Evolutionary conservation across 1,140 invertebrate species (phyloP).

Genomic region (Lucilia sericata): DNA sequence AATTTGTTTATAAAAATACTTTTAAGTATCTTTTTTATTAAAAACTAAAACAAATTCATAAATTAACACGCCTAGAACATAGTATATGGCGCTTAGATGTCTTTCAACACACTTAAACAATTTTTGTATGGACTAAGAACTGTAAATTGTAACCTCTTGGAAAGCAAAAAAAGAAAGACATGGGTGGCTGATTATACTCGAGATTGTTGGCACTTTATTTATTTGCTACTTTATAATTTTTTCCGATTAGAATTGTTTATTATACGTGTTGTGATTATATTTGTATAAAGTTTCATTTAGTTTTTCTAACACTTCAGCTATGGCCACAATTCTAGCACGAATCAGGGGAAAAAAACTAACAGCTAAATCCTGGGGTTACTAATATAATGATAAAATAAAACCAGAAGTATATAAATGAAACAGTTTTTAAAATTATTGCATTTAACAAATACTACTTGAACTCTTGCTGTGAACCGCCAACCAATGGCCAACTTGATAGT

Average conservation of each 20-base stretch:
- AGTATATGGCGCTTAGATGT: constrained; percentile 1
- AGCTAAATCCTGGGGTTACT: too few relatives aligned
- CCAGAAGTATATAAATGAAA: too few relatives aligned
- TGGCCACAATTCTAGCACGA: not conserved
- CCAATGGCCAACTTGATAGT: too few relatives aligned
- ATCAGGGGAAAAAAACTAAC: not conserved
- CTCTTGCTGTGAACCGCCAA: too few relatives aligned
- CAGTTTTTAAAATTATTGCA: too few relatives aligned
- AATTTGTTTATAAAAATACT: not conserved
- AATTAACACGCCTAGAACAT: not conserved
- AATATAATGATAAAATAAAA: too few relatives aligned
- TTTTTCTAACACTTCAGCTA: constrained; percentile 14
- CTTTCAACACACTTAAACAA: constrained; percentile 22
- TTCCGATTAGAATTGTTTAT: not conserved
- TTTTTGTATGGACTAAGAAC: not conserved
- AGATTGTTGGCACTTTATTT: not conserved
- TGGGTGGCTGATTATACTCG: constrained; percentile 16
- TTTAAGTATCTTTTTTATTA: not conserved
- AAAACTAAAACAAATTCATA: not conserved
- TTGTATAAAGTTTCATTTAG: not conserved
- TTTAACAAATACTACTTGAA: too few relatives aligned
- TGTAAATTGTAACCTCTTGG: constrained; percentile 16
- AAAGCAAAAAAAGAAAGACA: not conserved
- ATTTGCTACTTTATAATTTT: not conserved
- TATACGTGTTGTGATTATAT: constrained; percentile 4